These are phyloP conservation scores for Calcarius lapponicus DNA, from an alignment of 2,797 vertebrate genomes.

Conservation along the genomic window DNA sequence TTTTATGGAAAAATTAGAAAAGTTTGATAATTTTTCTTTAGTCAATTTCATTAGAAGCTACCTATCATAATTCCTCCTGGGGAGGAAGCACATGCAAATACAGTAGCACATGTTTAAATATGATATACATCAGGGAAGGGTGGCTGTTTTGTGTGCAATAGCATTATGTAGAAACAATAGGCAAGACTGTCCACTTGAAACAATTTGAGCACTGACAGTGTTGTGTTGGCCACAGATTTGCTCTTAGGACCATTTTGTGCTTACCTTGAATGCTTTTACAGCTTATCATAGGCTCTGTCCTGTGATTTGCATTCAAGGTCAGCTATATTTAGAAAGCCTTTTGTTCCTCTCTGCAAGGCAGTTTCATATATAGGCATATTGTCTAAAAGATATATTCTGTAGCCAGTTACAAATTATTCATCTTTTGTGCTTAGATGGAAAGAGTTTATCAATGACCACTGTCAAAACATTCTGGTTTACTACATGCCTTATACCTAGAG, in stretches of 20 bases:
- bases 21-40: background rate
- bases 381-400: background rate
- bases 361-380: background rate
- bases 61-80: background rate
- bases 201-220: background rate
- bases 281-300: background rate
- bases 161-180: background rate
- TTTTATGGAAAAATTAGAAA: background rate
- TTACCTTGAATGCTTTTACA: background rate
- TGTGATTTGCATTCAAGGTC: background rate
- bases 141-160: background rate
- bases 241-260: background rate
- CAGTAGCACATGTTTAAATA: background rate
- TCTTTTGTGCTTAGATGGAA: background rate
- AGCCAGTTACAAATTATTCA: background rate
- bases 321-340: background rate
- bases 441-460: background rate
- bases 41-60: background rate
- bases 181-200: background rate
- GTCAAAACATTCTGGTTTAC: background rate
- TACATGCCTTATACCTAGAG: background rate
- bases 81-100: background rate
- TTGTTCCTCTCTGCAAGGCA: background rate
- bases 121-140: background rate
- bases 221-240: background rate